These are phyloP conservation scores for Apoderus coryli DNA, from an alignment of 2,888 invertebrate species.

Conservation along the genomic window DNA sequence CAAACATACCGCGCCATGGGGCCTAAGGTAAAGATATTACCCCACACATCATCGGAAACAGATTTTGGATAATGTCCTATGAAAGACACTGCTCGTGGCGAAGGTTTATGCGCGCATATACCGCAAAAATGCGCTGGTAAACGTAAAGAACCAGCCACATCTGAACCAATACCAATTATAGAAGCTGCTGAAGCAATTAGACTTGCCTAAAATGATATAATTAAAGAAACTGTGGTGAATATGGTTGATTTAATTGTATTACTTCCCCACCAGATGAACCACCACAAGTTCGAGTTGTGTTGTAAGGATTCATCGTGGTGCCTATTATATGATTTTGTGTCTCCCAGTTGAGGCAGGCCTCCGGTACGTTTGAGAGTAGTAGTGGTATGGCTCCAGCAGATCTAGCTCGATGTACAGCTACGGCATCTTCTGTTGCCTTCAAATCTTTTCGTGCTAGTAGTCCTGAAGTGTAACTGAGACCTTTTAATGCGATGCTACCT, in stretches of 20 bases:
- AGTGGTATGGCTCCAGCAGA: conserved; percentile 45
- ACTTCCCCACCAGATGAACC: conserved; percentile 51
- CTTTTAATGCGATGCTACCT: conserved; percentile 38
- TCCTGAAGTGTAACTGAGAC: conserved; percentile 29
- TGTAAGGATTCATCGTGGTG: conserved; percentile 46
- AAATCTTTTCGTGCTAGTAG: conserved; percentile 22
- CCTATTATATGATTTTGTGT: conserved; percentile 45
- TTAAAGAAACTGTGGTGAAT: too few relatives aligned
- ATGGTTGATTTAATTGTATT: too few relatives aligned
- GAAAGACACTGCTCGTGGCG: conserved; percentile 39
- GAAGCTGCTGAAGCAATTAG: conserved; percentile 66
- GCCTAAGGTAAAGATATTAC: conserved; percentile 42
- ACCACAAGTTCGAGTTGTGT: conserved; percentile 39
- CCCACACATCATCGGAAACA: conserved; percentile 33
- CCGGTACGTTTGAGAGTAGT: conserved; percentile 48
- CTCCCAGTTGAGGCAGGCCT: conserved; percentile 46
- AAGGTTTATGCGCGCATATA: conserved; percentile 83
- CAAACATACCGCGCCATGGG: conserved; percentile 68
- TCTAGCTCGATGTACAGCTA: conserved; percentile 34
- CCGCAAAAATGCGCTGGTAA: conserved; percentile 85
- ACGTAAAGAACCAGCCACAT: conserved; percentile 79
- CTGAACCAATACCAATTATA: conserved; percentile 70
- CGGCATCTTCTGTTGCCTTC: conserved; percentile 37
- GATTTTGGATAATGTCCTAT: conserved; percentile 46
- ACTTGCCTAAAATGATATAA: conserved; percentile 55